phyloP scores from a whole-genome alignment of 2,797 vertebrate species.

The Syngnathus acus region DNA sequence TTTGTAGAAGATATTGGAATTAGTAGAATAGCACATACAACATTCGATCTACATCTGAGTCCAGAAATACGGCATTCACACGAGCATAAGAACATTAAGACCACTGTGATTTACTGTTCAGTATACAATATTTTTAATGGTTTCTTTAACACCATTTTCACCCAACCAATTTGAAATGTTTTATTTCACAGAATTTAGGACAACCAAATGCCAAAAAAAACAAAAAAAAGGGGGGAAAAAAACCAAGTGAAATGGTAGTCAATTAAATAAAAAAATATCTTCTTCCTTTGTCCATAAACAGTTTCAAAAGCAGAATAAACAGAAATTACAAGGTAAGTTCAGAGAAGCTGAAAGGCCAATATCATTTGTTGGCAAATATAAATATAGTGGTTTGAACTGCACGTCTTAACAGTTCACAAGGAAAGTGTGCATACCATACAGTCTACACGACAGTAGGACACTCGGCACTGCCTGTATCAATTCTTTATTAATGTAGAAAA shows the following conservation, averaged over 20 bases:
- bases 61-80: not conserved
- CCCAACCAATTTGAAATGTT: conserved; percentile 67
- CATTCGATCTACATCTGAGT: too few relatives aligned
- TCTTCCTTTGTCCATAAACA: conserved; percentile 69
- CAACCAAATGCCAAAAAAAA: conserved; percentile 75
- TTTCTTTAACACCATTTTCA: conserved; percentile 43
- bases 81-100: conserved; percentile 20
- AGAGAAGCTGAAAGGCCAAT: conserved; percentile 67
- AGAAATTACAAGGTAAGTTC: conserved; percentile 58
- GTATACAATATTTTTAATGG: conserved; percentile 43
- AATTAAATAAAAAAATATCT: conserved; percentile 76
- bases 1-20: too few relatives aligned
- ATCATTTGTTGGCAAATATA: conserved; percentile 77
- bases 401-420: conserved; percentile 64
- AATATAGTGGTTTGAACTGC: conserved; percentile 81
- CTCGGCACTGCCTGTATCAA: conserved; percentile 66
- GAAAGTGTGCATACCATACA: conserved; percentile 67
- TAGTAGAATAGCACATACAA: not conserved
- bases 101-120: conserved; percentile 20
- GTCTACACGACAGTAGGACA: conserved; percentile 62
- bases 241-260: conserved; percentile 63
- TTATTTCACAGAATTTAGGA: conserved; percentile 71
- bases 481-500: conserved; percentile 70
- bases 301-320: conserved; percentile 62
- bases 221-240: conserved; percentile 63